Conservation (phyloP, 2,888 invertebrate genomes). For the Drosophila neonasuta region DNA sequence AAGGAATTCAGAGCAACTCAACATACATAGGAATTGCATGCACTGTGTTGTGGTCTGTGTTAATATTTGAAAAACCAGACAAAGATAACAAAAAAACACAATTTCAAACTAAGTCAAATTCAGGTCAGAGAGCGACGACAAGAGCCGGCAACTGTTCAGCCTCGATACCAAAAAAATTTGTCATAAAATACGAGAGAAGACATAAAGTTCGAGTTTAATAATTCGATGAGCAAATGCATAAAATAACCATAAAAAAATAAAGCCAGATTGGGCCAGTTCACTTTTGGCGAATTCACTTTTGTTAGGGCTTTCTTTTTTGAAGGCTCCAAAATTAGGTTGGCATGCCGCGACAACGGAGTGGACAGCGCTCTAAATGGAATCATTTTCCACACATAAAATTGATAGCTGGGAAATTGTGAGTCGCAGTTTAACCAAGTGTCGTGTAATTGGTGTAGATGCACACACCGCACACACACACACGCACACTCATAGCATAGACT, state of each 20-base stretch:
- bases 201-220: constrained; percentile 41
- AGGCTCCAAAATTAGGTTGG: constrained; percentile 5
- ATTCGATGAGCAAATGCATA: constrained; percentile 56
- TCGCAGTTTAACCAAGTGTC: constrained; percentile 35
- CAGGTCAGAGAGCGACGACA: constrained; percentile 37
- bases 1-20: constrained; percentile 36
- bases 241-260: constrained; percentile 62
- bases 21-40: constrained; percentile 41
- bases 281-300: constrained; percentile 18
- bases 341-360: constrained; percentile 1
- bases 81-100: constrained; percentile 25
- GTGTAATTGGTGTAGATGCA: constrained; percentile 48
- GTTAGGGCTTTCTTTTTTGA: constrained; percentile 23
- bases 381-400: constrained; percentile 52
- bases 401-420: constrained; percentile 15
- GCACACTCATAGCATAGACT: constrained; percentile 4
- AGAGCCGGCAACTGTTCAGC: constrained; percentile 20
- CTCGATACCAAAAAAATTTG: constrained; percentile 41
- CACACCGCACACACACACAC: constrained; percentile 18
- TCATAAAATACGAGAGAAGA: constrained; percentile 44
- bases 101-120: constrained; percentile 35
- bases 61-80: constrained; percentile 49
- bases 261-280: constrained; percentile 33
- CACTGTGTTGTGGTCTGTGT: constrained; percentile 28
- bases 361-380: constrained; percentile 14